Base-by-base conservation (phyloP, 2,797 vertebrate species). In the Dicrostonyx torquatus region DNA sequence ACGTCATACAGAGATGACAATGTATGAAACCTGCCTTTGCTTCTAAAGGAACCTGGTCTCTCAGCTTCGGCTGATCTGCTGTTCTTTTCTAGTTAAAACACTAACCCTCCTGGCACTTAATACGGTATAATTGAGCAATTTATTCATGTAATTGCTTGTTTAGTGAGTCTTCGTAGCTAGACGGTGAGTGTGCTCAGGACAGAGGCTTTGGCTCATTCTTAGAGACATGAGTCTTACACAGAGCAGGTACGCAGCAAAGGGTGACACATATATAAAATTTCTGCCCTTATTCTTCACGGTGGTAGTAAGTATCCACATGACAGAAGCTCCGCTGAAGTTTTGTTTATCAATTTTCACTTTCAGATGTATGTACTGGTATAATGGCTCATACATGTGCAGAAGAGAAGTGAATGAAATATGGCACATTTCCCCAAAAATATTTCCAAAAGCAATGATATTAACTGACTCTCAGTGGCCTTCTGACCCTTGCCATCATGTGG, bases 361-460 rank as follows among this genome's bases (percentile, higher is more conserved):
- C 85, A 90, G 87, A 64, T 40, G 2, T 76, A 24, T 70, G 66
- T 82, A 6, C 34, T 48, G 55, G 18, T n/a, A 6, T 76, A 85
- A 77, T 64, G 13, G 37, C 94, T 93, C 70, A 84, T 43, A 94
- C 45, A 79, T 82, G 55, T 50, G 53, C 29, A 92, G 70, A 93
- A 82, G 50, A 48, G 22, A 89, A 94, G 15, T 58, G 53, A 48
- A 86, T 66, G 9, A 92, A 94, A 92, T 76, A 8, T 60, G 64
- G 90, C 93, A 93, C 72, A 48, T 64, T 60, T 68, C 22, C 64
- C 90, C 40, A 55, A 90, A 90, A 87, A 89, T 15, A 10, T 50
- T 91, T 95, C 72, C 34, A 88, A 86, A 95, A 26, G 40, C 14
- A 94, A 92, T 93, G 45, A 90, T 58, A 90, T 90, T n/a, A 90